These are phyloP conservation scores for Oriolus oriolus DNA, from an alignment of 2,113 vertebrate genomes.

Conservation along the genomic window DNA sequence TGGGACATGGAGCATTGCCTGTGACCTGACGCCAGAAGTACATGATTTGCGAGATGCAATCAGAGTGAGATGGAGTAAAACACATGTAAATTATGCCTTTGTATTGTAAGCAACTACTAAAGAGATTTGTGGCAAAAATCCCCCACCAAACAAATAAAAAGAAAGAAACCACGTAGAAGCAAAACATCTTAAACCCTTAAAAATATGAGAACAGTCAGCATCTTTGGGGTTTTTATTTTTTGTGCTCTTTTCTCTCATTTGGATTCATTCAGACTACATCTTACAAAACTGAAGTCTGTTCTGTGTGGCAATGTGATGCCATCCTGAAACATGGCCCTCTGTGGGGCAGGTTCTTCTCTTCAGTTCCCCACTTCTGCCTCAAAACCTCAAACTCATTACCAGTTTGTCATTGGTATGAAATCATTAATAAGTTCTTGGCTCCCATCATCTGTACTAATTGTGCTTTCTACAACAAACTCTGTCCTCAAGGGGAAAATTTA, in stretches of 20 bases:
- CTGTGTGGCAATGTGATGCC: not conserved
- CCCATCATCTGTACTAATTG: not conserved
- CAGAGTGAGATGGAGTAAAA: not conserved
- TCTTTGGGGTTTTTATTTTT: not conserved
- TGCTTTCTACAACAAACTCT: not conserved
- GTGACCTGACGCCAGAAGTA: not conserved
- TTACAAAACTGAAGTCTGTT: not conserved
- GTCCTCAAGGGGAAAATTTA: not conserved
- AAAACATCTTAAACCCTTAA: not conserved
- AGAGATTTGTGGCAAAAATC: not conserved
- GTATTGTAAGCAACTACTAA: not conserved
- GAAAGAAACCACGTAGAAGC: not conserved
- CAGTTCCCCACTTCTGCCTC: not conserved
- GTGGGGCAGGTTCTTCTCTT: not conserved
- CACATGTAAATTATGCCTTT: not conserved
- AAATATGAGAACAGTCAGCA: not conserved
- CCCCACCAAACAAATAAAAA: not conserved
- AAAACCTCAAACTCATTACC: constrained; percentile 18
- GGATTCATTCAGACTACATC: not conserved
- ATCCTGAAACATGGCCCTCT: not conserved
- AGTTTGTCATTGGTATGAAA: not conserved
- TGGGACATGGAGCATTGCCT: not conserved
- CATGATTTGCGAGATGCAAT: not conserved
- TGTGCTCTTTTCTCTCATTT: not conserved
- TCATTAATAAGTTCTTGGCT: constrained; percentile 29